phyloP scores from a whole-genome alignment of 2,888 invertebrate genomes.

The Agrotis exclamationis region DNA sequence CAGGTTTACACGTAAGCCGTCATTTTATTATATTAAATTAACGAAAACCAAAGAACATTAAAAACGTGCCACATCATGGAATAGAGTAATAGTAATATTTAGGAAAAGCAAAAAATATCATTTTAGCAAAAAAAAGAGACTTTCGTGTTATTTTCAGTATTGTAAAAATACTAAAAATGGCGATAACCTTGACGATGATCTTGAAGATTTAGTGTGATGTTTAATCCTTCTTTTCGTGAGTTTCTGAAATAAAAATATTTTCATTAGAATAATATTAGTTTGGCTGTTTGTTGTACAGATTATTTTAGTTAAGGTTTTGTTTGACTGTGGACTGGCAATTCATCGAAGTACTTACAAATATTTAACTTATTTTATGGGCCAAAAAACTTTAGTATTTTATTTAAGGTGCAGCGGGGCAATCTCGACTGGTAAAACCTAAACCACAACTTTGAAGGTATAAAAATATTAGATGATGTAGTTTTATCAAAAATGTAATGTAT shows the following conservation, averaged over 20 bases:
- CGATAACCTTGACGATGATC: background rate
- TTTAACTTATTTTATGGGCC: too few relatives aligned
- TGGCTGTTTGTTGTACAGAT: too few relatives aligned
- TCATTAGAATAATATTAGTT: constrained; percentile 1
- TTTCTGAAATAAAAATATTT: constrained; percentile 81
- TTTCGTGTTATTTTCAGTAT: constrained; percentile 3
- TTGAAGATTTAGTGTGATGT: background rate
- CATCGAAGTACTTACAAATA: too few relatives aligned
- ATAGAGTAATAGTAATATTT: constrained; percentile 6
- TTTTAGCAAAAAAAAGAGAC: background rate
- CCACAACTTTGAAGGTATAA: too few relatives aligned
- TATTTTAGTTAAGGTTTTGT: too few relatives aligned
- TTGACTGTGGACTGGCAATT: too few relatives aligned
- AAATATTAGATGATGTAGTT: too few relatives aligned
- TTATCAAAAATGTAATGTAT: too few relatives aligned
- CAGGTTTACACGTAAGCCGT: too few relatives aligned
- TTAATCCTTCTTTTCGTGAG: constrained; percentile 89
- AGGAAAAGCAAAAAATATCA: constrained; percentile 12
- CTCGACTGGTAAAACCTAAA: too few relatives aligned
- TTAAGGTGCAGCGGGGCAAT: too few relatives aligned
- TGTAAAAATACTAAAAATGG: constrained; percentile 40
- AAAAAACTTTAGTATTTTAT: too few relatives aligned
- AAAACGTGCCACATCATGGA: constrained; percentile 15
- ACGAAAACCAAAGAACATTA: constrained; percentile 2
- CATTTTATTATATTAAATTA: background rate